Conservation (phyloP, 2,797 vertebrate genomes). For the Crax fasciolata region DNA sequence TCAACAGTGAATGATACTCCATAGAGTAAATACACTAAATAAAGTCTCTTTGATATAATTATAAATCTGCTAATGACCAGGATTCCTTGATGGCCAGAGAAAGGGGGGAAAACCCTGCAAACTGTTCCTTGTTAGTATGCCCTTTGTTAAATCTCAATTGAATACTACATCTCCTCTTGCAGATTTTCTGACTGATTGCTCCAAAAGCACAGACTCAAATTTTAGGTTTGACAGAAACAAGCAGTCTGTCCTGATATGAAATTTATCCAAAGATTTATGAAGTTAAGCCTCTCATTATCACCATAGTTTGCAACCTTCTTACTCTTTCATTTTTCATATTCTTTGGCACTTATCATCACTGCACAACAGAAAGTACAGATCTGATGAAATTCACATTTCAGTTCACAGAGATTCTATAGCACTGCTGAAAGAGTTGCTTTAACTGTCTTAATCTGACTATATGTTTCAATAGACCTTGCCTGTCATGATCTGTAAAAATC, state of each 20-base stretch:
- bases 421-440: not conserved
- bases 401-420: not conserved
- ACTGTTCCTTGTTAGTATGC: not conserved
- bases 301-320: no score
- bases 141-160: not conserved
- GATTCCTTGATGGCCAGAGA: not conserved
- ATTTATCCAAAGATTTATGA: conserved; percentile 17
- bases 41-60: conserved; percentile 51
- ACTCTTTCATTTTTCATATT: not conserved
- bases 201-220: not conserved
- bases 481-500: not conserved
- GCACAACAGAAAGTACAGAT: not conserved
- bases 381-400: not conserved
- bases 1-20: not conserved
- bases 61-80: conserved; percentile 22
- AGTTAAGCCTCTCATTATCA: not conserved
- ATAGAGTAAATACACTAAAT: conserved; percentile 24
- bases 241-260: not conserved
- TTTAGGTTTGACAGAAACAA: not conserved
- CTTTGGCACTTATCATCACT: not conserved
- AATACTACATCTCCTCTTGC: not conserved
- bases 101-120: rapidly evolving
- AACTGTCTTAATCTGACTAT: not conserved
- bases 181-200: not conserved
- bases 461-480: not conserved